Conservation (phyloP, 2,113 vertebrate genomes). For the Hoplias malabaricus region DNA sequence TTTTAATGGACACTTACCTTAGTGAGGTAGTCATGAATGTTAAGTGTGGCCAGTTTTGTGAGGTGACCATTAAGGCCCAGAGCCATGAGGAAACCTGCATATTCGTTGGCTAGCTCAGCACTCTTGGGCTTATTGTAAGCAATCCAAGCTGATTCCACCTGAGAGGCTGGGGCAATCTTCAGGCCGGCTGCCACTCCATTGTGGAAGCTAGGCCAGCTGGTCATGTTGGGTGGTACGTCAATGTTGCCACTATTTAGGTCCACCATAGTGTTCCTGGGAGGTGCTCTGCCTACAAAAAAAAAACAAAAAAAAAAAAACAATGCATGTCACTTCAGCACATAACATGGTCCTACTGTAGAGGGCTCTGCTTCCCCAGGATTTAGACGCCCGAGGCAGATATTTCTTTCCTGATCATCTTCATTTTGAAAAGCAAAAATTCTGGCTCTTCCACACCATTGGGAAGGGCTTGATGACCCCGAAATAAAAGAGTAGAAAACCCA, state of each 20-base stretch:
- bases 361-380: no score
- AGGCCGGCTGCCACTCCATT: conserved; percentile 94
- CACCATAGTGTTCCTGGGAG: conserved; percentile 90
- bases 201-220: conserved; percentile 96
- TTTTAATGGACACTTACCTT: conserved; percentile 77
- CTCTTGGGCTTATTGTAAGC: conserved; percentile 98
- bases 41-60: conserved; percentile 93
- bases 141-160: conserved; percentile 97
- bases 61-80: conserved; percentile 94
- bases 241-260: conserved; percentile 97
- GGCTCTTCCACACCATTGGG: background rate
- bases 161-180: conserved; percentile 93
- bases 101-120: conserved; percentile 91
- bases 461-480: background rate
- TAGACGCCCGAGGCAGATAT: no score
- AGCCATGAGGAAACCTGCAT: conserved; percentile 97
- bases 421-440: background rate
- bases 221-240: conserved; percentile 96
- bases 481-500: background rate
- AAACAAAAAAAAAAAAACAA: background rate
- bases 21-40: conserved; percentile 95
- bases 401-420: no score
- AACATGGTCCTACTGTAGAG: no score
- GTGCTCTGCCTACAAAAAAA: conserved; percentile 83
- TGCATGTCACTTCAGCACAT: no score